phyloP scores from a whole-genome alignment of 2,888 invertebrate genomes.

The Athripsodes cinereus region DNA sequence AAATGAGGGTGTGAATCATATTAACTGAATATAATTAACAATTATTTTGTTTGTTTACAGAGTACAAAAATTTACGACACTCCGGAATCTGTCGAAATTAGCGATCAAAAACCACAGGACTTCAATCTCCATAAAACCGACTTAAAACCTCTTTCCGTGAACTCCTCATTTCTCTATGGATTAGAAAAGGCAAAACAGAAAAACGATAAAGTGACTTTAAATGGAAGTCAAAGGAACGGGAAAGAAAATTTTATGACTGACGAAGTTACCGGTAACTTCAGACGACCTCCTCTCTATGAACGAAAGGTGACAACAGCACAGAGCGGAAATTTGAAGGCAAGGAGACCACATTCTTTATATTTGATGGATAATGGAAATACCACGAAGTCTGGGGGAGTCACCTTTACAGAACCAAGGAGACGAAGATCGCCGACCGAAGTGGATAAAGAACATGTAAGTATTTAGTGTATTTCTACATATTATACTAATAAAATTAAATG shows the following conservation, averaged over 20 bases:
- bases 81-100: slow-evolving; percentile 28
- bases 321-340: neutral
- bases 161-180: slow-evolving; percentile 15
- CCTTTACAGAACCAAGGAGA: neutral
- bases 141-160: neutral
- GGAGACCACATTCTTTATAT: neutral
- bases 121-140: neutral
- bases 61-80: slow-evolving; percentile 38
- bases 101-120: neutral
- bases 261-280: slow-evolving; percentile 26
- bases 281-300: slow-evolving; percentile 14
- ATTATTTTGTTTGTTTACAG: slow-evolving; percentile 5
- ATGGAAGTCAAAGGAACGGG: neutral
- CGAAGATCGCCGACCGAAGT: slow-evolving; percentile 18
- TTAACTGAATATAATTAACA: too few relatives aligned
- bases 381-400: slow-evolving; percentile 25
- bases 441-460: slow-evolving; percentile 43
- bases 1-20: too few relatives aligned
- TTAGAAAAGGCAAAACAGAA: neutral
- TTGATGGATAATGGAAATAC: neutral
- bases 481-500: neutral
- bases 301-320: slow-evolving; percentile 30
- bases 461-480: neutral
- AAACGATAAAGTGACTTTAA: neutral
- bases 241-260: neutral